These are phyloP conservation scores for Scyliorhinus canicula DNA, from an alignment of 2,797 vertebrate species.

Conservation along the genomic window DNA sequence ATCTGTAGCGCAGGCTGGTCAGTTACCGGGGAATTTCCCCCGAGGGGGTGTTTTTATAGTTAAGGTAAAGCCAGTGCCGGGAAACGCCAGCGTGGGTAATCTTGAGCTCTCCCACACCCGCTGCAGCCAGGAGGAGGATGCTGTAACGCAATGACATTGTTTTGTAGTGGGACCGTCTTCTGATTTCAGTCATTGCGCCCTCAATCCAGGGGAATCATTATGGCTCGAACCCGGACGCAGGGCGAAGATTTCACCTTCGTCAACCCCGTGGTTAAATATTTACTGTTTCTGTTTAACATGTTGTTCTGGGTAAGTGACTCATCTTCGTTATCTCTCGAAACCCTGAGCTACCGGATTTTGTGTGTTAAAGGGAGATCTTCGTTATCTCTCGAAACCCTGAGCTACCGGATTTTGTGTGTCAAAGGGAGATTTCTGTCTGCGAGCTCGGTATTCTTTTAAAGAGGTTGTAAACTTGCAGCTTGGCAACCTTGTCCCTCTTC, in stretches of 20 bases:
- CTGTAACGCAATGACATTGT: background rate
- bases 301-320: constrained; percentile 80
- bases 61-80: background rate
- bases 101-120: too few species aligned
- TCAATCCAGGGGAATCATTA: background rate
- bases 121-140: background rate
- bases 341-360: too few species aligned
- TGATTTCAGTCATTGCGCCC: background rate
- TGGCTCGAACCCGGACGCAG: background rate
- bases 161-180: background rate
- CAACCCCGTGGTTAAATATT: constrained; percentile 76
- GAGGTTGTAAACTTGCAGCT: background rate
- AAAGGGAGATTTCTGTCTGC: background rate
- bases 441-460: background rate
- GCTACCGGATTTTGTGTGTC: too few species aligned
- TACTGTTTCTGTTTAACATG: constrained; percentile 80
- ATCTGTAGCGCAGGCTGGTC: constrained; percentile 42
- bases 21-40: background rate
- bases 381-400: background rate
- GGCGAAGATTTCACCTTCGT: constrained; percentile 69
- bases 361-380: background rate
- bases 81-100: too few species aligned
- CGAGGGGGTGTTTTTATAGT: background rate
- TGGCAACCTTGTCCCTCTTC: constrained; percentile 2
- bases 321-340: background rate